phyloP scores from a whole-genome alignment of 2,113 vertebrate species.

The Xiphophorus hellerii region DNA sequence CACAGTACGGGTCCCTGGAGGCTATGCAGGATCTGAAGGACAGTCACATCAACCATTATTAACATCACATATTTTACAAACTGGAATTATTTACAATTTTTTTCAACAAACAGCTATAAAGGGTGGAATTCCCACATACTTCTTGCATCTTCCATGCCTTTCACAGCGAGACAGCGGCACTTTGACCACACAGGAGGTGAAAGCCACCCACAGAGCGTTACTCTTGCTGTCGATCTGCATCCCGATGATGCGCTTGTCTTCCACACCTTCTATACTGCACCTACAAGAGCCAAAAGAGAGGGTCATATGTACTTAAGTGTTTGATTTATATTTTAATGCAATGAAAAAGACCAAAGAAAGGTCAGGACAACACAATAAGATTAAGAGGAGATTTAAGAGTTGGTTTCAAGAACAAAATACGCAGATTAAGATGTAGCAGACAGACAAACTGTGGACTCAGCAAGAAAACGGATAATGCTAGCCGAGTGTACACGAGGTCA shows the following conservation, averaged over 20 bases:
- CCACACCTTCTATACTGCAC: conserved; percentile 92
- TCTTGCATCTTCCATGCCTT: conserved; percentile 92
- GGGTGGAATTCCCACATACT: conserved; percentile 75
- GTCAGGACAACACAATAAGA: neutral
- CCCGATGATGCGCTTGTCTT: conserved; percentile 92
- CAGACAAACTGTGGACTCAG: conserved; percentile 45
- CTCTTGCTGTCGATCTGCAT: conserved; percentile 92
- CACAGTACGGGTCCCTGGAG: conserved; percentile 96
- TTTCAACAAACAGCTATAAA: neutral
- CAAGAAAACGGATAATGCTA: conserved; percentile 52
- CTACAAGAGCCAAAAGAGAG: conserved; percentile 65
- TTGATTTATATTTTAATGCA: neutral
- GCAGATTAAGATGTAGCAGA: conserved; percentile 45
- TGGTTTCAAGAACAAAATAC: conserved; percentile 30
- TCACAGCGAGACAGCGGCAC: conserved; percentile 94
- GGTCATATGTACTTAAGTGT: neutral
- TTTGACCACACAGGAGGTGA: conserved; percentile 93
- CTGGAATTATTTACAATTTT: neutral
- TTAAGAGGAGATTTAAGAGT: conserved; percentile 12
- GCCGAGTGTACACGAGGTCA: conserved; percentile 46
- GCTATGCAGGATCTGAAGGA: conserved; percentile 91
- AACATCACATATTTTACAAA: neutral
- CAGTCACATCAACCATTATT: conserved; percentile 32
- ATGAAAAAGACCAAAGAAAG: neutral
- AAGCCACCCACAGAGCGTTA: conserved; percentile 87